Conservation (phyloP, 1,140 invertebrate species). For the Parapsyche elsis region DNA sequence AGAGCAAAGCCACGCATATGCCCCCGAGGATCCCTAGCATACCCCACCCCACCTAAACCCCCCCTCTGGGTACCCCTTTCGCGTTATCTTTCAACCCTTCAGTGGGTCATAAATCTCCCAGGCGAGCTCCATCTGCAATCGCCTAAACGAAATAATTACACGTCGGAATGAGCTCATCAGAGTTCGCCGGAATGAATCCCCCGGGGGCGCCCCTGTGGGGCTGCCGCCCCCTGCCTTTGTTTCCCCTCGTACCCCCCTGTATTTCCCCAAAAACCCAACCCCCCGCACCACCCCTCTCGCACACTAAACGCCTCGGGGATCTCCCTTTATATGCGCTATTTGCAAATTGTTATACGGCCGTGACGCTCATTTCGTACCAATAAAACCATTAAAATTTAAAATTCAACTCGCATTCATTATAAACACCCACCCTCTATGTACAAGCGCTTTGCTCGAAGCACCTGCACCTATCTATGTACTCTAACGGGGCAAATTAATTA, state of each 20-base stretch:
- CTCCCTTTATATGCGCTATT: constrained; percentile 34
- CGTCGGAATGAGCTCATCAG: constrained; percentile 57
- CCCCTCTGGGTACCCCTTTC: neutral
- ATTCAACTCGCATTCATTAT: constrained; percentile 12
- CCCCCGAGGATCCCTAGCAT: no score
- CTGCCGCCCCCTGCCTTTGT: constrained; percentile 33
- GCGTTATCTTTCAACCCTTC: constrained; percentile 53
- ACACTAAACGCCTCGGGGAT: constrained; percentile 42
- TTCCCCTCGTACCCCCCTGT: neutral
- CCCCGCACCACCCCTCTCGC: neutral
- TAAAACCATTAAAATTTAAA: constrained; percentile 42
- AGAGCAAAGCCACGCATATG: no score
- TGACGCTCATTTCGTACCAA: constrained; percentile 20
- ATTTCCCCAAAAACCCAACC: no score
- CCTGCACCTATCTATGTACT: no score
- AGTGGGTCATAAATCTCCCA: constrained; percentile 53
- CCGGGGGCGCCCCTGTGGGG: constrained; percentile 6
- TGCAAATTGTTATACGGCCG: constrained; percentile 45
- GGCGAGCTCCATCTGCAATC: constrained; percentile 54
- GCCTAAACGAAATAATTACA: constrained; percentile 57
- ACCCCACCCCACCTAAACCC: no score
- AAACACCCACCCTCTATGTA: no score
- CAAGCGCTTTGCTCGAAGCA: no score
- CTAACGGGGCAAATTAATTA: no score
- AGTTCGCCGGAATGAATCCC: constrained; percentile 52